Evolutionary conservation across 1,140 invertebrate species (phyloP), one percentile per base, ranked within the genome.

Genomic region (Tetraneura akinire): DNA sequence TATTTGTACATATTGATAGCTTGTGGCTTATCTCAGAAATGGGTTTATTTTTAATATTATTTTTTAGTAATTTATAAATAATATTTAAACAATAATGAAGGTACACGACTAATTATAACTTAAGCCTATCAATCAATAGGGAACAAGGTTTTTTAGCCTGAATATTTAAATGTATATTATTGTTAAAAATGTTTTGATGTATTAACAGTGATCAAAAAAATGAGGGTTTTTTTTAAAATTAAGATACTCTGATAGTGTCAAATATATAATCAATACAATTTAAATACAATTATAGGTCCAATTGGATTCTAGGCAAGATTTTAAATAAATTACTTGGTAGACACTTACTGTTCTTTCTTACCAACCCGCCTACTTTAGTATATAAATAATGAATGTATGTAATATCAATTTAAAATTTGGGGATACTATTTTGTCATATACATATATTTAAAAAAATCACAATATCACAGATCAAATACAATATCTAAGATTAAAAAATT

Each of bases 121-220:
- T 57, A 76, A 76, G 73, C 73, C 73, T 76, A 76, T 76, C 74
- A 78, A 78, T 78, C 74, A 78, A 78, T 60, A 78, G 55, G 74
- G 55, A 45, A 78, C 55, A 78, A 78, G 53, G 53, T 78, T 23
- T 78, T 47, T 14, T 26, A 45, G 23, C 55, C 37, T 62, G 23
- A 78, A 62, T 60, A 21, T 78, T 45, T 78, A 45, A 68, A 55
- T 76, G 51, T 78, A 62, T 45, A 60, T 60, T 78, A 78, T 78
- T 62, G 55, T 78, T 78, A 47, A 78, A 62, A 60, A 60, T 78
- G 37, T 78, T 53, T 78, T 78, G 74, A 78, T 78, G 55, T 45
- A 78, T 78, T 76, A 78, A 62, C 74, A 78, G 74, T 78, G 74
- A 78, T 78, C 51, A 78, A 78, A 78, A 42, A 62, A 62, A 78